Percentiles rank a stretch among this genome's conserved stretches.
These are phyloP conservation scores for Palythoa grandiflora DNA, from an alignment of 92 coral and sea anemone genomes.

Conservation along the genomic window DNA sequence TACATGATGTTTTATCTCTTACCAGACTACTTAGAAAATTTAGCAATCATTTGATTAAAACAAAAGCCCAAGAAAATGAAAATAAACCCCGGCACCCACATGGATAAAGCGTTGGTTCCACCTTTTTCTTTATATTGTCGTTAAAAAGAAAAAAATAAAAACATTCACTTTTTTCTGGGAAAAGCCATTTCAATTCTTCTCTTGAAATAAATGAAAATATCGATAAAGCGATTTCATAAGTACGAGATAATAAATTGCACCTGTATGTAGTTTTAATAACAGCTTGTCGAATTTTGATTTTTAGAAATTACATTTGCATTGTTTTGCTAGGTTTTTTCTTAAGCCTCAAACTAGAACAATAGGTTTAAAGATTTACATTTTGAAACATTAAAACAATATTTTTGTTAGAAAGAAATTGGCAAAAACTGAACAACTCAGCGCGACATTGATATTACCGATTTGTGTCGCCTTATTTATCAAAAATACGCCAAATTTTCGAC, in stretches of 20 bases:
- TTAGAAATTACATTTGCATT: not conserved
- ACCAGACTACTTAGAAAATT: conserved; percentile 26
- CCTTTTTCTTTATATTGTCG: not conserved
- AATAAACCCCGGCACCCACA: not conserved
- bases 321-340: not conserved
- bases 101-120: not conserved
- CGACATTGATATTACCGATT: not conserved
- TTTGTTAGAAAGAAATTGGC: not conserved
- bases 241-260: conserved; percentile 26
- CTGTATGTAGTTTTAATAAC: conserved; percentile 26
- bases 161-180: not conserved
- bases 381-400: not conserved
- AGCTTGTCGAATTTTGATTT: not conserved
- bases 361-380: not conserved
- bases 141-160: not conserved
- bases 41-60: conserved; percentile 25
- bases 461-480: conserved; percentile 3
- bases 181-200: not conserved
- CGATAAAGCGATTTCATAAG: not conserved
- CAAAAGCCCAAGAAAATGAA: not conserved
- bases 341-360: not conserved
- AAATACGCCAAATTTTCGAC: not conserved
- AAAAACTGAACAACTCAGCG: not conserved
- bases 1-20: not conserved
- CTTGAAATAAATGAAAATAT: not conserved